phyloP scores from a whole-genome alignment of 2,113 vertebrate species.

The Corythornis cristatus region DNA sequence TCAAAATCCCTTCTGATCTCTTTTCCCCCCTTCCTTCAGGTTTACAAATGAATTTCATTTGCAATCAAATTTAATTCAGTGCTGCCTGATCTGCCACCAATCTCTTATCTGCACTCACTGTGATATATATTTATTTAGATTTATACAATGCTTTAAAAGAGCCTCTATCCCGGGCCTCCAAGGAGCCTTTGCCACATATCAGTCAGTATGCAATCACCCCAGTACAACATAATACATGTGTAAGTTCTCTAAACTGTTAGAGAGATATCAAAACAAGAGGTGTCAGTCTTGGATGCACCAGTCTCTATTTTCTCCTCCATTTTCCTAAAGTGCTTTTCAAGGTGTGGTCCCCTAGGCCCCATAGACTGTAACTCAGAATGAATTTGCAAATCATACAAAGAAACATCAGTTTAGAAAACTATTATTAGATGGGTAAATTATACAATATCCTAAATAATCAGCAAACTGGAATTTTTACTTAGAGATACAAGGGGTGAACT shows the following conservation, averaged over 20 bases:
- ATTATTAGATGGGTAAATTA: neutral
- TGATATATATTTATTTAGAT: neutral
- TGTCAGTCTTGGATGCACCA: neutral
- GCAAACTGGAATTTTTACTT: neutral
- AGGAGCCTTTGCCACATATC: neutral
- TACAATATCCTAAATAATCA: neutral
- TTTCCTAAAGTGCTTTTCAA: neutral
- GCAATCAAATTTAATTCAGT: neutral
- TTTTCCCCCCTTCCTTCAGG: neutral
- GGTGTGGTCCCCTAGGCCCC: neutral
- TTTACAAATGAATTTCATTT: neutral
- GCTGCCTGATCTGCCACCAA: neutral
- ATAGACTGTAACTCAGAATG: neutral
- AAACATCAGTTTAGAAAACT: accelerated
- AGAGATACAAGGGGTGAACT: neutral
- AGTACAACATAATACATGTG: neutral
- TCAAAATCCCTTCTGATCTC: neutral
- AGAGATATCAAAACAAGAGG: neutral
- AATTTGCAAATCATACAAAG: neutral
- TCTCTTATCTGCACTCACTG: neutral
- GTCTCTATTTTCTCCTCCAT: neutral
- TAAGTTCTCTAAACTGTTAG: neutral
- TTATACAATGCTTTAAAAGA: neutral
- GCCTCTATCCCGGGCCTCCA: neutral
- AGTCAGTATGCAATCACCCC: neutral